phyloP scores from a whole-genome alignment of 2,797 vertebrate species.

The Enteromius paludinosus region DNA sequence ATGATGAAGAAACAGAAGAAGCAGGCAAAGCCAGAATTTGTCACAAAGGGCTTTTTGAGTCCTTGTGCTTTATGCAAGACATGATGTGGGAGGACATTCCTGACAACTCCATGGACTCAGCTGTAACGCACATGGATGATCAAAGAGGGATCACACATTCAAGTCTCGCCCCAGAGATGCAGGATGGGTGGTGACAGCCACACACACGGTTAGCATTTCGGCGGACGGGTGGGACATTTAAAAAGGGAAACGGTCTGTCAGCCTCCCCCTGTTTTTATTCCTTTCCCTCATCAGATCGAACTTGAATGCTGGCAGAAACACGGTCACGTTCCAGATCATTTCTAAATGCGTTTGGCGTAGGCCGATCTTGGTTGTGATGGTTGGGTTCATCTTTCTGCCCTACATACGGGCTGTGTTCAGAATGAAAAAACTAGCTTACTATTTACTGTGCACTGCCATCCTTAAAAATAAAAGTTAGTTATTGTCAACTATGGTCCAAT shows the following conservation, averaged over 20 bases:
- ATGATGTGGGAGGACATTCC: slow-evolving; percentile 35
- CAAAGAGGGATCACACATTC: slow-evolving; percentile 47
- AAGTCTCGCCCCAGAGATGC: slow-evolving; percentile 14
- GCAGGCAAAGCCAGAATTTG: slow-evolving; percentile 18
- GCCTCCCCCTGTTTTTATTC: slow-evolving; percentile 41
- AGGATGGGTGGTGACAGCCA: slow-evolving; percentile 24
- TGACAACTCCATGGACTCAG: slow-evolving; percentile 30
- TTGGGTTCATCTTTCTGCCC: slow-evolving; percentile 13
- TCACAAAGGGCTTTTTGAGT: slow-evolving; percentile 45
- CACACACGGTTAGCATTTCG: slow-evolving; percentile 18
- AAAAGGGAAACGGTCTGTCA: slow-evolving; percentile 50
- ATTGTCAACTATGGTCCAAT: background rate
- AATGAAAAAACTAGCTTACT: background rate
- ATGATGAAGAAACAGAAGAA: slow-evolving; percentile 19
- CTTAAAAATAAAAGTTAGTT: background rate
- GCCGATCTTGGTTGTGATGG: slow-evolving; percentile 16
- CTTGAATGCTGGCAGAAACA: slow-evolving; percentile 33
- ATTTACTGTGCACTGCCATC: background rate
- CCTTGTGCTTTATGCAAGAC: background rate
- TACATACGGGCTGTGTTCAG: background rate
- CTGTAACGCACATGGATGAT: slow-evolving; percentile 52
- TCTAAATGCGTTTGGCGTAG: background rate
- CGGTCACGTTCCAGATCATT: slow-evolving; percentile 36
- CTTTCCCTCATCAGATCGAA: slow-evolving; percentile 36
- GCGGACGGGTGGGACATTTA: slow-evolving; percentile 34